Evolutionary conservation across 1,140 invertebrate species (phyloP).

Genomic region (Homalodisca vitripennis): DNA sequence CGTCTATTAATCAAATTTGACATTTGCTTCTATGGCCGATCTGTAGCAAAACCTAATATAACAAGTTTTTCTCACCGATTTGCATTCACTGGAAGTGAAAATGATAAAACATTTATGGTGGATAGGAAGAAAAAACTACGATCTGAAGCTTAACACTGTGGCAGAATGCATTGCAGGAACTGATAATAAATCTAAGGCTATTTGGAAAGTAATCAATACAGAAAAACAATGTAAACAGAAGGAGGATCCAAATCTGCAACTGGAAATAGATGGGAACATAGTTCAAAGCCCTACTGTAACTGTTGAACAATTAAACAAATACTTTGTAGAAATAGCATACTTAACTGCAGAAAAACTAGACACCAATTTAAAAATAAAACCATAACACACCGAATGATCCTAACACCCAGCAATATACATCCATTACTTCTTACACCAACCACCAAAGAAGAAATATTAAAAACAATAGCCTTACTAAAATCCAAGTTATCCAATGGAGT

Average conservation of each 20-base stretch:
- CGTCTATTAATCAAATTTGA: too few relatives aligned
- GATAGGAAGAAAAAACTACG: too few relatives aligned
- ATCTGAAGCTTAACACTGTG: too few relatives aligned
- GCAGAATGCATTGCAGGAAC: too few relatives aligned
- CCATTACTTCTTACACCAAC: background rate
- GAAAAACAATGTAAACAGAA: conserved; percentile 13
- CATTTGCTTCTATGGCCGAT: too few relatives aligned
- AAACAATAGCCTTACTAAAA: conserved; percentile 1
- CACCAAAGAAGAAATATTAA: background rate
- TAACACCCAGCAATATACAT: background rate
- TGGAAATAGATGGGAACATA: background rate
- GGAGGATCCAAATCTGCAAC: too few relatives aligned
- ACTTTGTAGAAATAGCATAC: conserved; percentile 11
- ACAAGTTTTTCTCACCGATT: too few relatives aligned
- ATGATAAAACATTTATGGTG: too few relatives aligned
- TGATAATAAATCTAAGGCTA: too few relatives aligned
- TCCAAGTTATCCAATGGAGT: background rate
- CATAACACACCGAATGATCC: background rate
- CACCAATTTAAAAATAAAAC: background rate
- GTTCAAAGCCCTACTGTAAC: background rate
- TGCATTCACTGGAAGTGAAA: too few relatives aligned
- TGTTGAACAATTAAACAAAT: conserved; percentile 3
- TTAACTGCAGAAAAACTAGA: background rate
- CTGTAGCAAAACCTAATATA: too few relatives aligned
- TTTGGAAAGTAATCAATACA: too few relatives aligned